These are phyloP conservation scores for Anarhynchus alexandrinus DNA, from an alignment of 2,113 vertebrate species.

Conservation along the genomic window DNA sequence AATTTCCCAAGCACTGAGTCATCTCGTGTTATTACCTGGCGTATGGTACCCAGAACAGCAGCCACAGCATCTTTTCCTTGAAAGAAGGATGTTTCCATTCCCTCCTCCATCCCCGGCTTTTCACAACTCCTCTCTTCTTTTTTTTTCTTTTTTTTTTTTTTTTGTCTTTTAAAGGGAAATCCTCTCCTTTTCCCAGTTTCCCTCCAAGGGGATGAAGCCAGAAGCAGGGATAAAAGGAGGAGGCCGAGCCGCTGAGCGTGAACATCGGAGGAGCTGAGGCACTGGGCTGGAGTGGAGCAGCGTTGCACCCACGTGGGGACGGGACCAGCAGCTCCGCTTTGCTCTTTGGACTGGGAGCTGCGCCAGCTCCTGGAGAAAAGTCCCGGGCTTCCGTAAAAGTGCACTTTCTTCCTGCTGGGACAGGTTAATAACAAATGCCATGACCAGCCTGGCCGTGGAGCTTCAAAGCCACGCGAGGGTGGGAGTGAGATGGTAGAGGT, in stretches of 20 bases:
- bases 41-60: background rate
- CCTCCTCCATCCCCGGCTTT: background rate
- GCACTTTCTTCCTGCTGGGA: background rate
- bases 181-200: background rate
- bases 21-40: background rate
- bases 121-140: background rate
- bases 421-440: fast-evolving
- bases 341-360: background rate
- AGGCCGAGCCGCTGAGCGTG: background rate
- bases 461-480: fast-evolving
- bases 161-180: background rate
- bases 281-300: background rate
- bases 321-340: background rate
- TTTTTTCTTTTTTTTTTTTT: background rate
- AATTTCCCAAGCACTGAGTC: slow-evolving; percentile 33
- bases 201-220: background rate
- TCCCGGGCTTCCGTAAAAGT: fast-evolving
- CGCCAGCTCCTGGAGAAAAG: background rate
- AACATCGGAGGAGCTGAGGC: background rate
- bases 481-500: background rate
- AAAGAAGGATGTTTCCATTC: background rate
- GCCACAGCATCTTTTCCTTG: slow-evolving; percentile 4
- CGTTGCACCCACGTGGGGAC: fast-evolving
- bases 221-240: background rate
- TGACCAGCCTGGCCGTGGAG: fast-evolving